A percentile compares a stretch with the other conserved stretches of the same genome.
phyloP scores from a whole-genome alignment of 2,888 invertebrate species.

The Lithosia quadra region DNA sequence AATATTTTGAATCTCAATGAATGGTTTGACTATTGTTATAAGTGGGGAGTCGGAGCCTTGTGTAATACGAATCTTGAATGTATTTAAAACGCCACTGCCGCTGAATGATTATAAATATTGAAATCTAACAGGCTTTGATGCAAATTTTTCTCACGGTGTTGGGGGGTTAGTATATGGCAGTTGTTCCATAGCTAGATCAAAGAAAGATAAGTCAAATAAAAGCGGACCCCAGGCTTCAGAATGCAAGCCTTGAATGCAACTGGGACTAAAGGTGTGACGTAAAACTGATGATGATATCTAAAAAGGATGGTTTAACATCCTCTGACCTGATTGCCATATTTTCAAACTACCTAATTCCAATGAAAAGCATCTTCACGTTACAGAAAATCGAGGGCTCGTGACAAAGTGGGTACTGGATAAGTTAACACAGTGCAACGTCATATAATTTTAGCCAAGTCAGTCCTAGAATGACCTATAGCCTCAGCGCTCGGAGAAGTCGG shows the following conservation, averaged over 20 bases:
- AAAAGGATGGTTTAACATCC: too few relatives aligned
- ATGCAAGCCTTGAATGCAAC: background rate
- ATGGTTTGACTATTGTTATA: conserved; percentile 9
- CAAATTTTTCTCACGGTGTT: too few relatives aligned
- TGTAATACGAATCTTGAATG: conserved; percentile 9
- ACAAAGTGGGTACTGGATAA: too few relatives aligned
- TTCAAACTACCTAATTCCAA: too few relatives aligned
- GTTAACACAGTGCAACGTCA: too few relatives aligned
- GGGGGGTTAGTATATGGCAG: background rate
- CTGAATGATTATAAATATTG: background rate
- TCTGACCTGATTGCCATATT: too few relatives aligned
- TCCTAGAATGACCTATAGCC: too few relatives aligned
- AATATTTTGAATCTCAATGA: conserved; percentile 11
- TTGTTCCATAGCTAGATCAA: background rate
- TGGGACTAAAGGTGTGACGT: background rate
- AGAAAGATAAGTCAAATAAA: background rate
- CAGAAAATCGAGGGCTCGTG: too few relatives aligned
- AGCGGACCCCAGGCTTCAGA: too few relatives aligned
- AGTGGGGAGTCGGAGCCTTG: conserved; percentile 2
- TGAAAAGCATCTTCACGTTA: too few relatives aligned
- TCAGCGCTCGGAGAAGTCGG: too few relatives aligned
- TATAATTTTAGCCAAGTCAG: too few relatives aligned
- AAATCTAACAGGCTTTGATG: background rate
- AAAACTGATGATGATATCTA: background rate
- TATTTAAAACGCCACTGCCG: background rate